A percentile compares a stretch with the other conserved stretches of the same genome.
Conservation (phyloP, 2,888 invertebrate species). For the Blastobasis adustella region DNA sequence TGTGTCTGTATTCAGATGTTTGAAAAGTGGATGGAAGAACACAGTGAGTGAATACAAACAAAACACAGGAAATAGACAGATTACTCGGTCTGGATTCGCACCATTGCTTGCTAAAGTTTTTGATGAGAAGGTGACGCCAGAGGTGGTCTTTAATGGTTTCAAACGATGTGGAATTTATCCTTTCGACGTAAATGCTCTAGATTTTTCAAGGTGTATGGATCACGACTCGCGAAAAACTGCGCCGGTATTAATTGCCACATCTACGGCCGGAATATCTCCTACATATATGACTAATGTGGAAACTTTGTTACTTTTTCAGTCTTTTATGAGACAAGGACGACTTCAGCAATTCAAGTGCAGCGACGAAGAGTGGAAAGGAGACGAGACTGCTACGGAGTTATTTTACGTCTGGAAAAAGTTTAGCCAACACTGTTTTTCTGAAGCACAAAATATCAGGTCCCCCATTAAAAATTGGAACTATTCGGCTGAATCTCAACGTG, state of each 20-base stretch:
- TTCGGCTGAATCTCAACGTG: too few species aligned
- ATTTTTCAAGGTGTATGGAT: conserved; percentile 4
- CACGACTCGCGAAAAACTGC: neutral
- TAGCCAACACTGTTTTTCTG: too few species aligned
- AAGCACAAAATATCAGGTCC: too few species aligned
- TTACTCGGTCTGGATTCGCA: conserved; percentile 10
- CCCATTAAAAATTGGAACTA: too few species aligned
- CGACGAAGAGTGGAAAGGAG: neutral
- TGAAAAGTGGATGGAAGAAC: too few species aligned
- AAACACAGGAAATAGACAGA: conserved; percentile 5
- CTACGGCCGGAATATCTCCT: neutral
- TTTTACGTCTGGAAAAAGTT: too few species aligned
- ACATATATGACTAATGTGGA: too few species aligned
- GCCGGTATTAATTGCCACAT: neutral
- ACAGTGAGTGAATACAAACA: conserved; percentile 8
- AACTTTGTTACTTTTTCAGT: neutral
- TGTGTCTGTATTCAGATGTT: too few species aligned
- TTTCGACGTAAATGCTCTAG: neutral
- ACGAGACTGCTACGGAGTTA: too few species aligned
- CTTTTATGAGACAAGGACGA: neutral
- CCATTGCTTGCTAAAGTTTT: conserved; percentile 2
- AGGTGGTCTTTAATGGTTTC: conserved; percentile 1
- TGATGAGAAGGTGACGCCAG: conserved; percentile 3
- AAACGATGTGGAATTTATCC: conserved; percentile 1
- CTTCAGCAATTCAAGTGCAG: neutral